Base-by-base conservation (phyloP, 1,140 invertebrate species). In the Drosophila malerkotliana region DNA sequence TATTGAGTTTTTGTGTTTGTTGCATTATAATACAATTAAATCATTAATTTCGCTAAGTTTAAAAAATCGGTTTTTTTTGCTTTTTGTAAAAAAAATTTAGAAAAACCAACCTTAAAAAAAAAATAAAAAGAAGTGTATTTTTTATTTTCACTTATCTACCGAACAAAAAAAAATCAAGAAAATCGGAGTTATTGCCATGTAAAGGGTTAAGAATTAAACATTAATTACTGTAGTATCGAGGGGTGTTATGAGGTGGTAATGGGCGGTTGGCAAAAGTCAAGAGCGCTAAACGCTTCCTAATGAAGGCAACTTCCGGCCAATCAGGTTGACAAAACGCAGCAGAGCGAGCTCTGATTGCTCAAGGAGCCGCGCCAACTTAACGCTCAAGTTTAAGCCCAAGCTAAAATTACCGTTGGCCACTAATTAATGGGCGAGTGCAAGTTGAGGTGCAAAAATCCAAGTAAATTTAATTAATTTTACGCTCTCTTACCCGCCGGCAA, bases 381-480 rank as follows among this genome's bases (percentile, higher is more conserved):
- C 54, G 61, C 62, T 75, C 62, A 76, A 67, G 61, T 51, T 64
- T 26, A n/a, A 48, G 12, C 63, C 62, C 12, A 2, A 18, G 10
- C 39, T 21, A 51, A 74, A 87, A 75, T 85, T 74, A 78, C 61
- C 73, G 82, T 85, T 75, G 54, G 81, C 82, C 82, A 85, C 82
- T 85, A 85, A 85, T 85, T 85, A 85, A 79, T 88, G 72, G 60
- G 24, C 30, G 71, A 52, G 52, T 34, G 39, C 63, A 52, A 83
- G 54, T 75, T 77, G 61, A 85, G 81, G 77, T 84, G 80, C 74
- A 78, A 67, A 78, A 82, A 62, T 68, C 49, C 26, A 48, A 58
- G 61, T 60, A 88, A 79, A 87, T 76, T 88, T 88, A 87, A 87
- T 87, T 87, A 87, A 87, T 87, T 87, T 87, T 61, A 78, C 78